Evolutionary conservation across 2,888 invertebrate species (phyloP).

Genomic region (Meteorus colon): DNA sequence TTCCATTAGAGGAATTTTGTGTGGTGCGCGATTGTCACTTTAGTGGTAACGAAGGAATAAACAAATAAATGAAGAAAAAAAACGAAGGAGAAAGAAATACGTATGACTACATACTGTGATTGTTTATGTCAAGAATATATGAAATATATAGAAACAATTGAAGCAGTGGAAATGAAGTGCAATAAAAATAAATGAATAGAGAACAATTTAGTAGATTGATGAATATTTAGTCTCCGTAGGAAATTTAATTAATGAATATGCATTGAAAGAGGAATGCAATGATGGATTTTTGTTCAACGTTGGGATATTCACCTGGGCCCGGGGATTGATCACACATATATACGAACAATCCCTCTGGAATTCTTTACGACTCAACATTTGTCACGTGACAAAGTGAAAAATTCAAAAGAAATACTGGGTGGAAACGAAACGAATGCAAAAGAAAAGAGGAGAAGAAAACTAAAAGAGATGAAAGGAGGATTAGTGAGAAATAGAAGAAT

Average conservation of each 20-base stretch:
- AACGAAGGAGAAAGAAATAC: not conserved
- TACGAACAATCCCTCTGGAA: not conserved
- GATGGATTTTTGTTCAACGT: slow-evolving; percentile 17
- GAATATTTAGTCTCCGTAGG: not conserved
- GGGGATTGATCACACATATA: not conserved
- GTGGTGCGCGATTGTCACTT: not conserved
- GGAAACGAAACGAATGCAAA: slow-evolving; percentile 16
- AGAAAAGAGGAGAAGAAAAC: slow-evolving; percentile 21
- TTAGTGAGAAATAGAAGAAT: not conserved
- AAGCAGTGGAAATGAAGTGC: not conserved
- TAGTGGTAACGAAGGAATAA: not conserved
- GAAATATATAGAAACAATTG: not conserved
- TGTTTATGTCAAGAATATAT: not conserved
- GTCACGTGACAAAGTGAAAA: slow-evolving; percentile 32
- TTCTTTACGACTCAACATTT: not conserved
- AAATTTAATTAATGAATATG: slow-evolving; percentile 2
- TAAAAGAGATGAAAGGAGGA: slow-evolving; percentile 29
- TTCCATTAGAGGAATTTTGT: not conserved
- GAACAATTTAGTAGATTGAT: not conserved
- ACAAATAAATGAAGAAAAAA: not conserved
- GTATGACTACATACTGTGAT: not conserved
- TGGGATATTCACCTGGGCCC: not conserved
- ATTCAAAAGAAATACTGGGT: slow-evolving; percentile 22
- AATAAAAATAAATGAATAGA: not conserved
- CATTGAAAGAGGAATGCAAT: not conserved